Conservation (phyloP, 2,888 invertebrate genomes). For the Anthrax anthrax region DNA sequence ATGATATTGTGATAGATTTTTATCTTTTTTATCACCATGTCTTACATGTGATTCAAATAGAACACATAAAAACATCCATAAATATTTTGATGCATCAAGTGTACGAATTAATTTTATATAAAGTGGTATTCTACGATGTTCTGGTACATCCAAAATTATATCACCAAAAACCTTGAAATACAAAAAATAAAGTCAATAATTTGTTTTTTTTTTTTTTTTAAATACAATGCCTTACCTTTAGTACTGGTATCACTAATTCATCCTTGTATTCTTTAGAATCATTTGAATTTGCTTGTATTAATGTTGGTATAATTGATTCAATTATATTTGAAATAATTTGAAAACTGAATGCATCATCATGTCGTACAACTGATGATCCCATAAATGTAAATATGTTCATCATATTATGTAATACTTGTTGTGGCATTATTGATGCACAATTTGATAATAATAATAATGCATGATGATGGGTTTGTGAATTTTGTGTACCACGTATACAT, state of each 20-base stretch:
- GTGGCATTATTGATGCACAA: constrained; percentile 62
- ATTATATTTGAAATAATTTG: constrained; percentile 84
- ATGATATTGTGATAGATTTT: constrained; percentile 25
- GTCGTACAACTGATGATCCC: constrained; percentile 81
- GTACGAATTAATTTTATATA: constrained; percentile 67
- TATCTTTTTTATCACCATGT: constrained; percentile 39
- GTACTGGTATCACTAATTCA: constrained; percentile 45
- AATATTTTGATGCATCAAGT: constrained; percentile 46
- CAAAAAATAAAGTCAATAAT: neutral
- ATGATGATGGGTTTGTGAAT: constrained; percentile 92
- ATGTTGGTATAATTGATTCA: constrained; percentile 76
- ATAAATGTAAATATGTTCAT: constrained; percentile 98
- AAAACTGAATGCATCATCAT: constrained; percentile 90
- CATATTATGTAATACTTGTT: constrained; percentile 78
- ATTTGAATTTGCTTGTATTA: constrained; percentile 40
- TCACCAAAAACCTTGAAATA: constrained; percentile 79
- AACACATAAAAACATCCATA: constrained; percentile 57
- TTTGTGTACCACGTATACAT: constrained; percentile 77
- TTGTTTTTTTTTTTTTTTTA: no score
- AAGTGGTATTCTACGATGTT: constrained; percentile 71
- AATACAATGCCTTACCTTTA: constrained; percentile 59
- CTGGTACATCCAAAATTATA: constrained; percentile 81
- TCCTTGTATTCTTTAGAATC: constrained; percentile 28
- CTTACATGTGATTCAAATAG: constrained; percentile 56
- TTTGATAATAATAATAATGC: constrained; percentile 71